phyloP scores from a whole-genome alignment of 2,797 vertebrate species.

The Syngnathus acus region DNA sequence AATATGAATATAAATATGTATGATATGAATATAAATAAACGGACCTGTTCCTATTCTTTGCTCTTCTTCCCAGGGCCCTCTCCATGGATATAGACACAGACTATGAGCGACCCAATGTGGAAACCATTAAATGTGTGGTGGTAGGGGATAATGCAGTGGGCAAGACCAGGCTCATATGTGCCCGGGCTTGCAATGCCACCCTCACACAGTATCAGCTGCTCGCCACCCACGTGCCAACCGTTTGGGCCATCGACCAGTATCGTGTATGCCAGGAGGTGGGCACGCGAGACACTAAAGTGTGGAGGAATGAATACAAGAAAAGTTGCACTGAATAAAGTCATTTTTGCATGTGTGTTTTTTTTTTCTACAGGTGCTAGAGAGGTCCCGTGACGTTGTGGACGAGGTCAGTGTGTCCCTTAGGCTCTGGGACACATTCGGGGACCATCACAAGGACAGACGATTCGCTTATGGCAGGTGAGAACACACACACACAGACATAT shows the following conservation, averaged over 20 bases:
- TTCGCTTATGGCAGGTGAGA: constrained; percentile 82
- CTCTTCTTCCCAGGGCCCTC: constrained; percentile 63
- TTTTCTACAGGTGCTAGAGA: constrained; percentile 73
- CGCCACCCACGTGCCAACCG: constrained; percentile 87
- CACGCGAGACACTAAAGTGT: constrained; percentile 12
- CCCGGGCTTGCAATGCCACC: constrained; percentile 87
- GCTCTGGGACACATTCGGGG: constrained; percentile 83
- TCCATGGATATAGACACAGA: constrained; percentile 90
- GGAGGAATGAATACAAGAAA: neutral
- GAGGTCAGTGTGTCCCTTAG: constrained; percentile 82
- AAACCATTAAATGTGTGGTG: constrained; percentile 92
- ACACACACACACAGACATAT: neutral
- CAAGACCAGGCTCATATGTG: constrained; percentile 87
- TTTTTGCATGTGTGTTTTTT: constrained; percentile 10
- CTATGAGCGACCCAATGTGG: constrained; percentile 90
- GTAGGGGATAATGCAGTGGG: constrained; percentile 89
- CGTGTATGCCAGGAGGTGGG: constrained; percentile 87
- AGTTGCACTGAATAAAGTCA: neutral
- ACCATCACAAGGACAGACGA: constrained; percentile 84
- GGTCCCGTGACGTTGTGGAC: constrained; percentile 82
- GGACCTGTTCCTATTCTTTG: constrained; percentile 18
- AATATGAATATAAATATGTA: too few species aligned
- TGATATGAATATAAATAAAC: constrained; percentile 3
- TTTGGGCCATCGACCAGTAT: constrained; percentile 92
- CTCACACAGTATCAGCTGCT: constrained; percentile 92